Conservation (phyloP, 2,113 vertebrate species). For the Trogon melanurus region DNA sequence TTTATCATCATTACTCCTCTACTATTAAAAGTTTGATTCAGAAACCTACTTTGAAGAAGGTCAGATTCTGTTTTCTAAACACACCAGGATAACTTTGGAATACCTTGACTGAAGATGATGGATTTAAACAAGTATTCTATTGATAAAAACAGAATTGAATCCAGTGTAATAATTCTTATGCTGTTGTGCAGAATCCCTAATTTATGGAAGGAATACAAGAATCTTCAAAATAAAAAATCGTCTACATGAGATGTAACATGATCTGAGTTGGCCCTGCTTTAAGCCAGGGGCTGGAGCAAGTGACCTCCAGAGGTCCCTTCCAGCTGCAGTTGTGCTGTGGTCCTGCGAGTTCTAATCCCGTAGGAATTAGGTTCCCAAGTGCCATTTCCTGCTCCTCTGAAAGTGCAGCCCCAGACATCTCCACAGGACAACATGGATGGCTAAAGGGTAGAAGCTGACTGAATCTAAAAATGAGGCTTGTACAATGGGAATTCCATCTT, state of each 20-base stretch:
- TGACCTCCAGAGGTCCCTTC: neutral
- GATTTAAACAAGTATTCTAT: neutral
- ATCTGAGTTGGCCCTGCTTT: neutral
- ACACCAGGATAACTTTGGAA: neutral
- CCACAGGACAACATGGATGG: neutral
- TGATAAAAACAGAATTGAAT: neutral
- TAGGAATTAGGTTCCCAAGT: neutral
- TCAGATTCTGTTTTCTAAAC: neutral
- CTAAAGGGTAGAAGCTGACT: neutral
- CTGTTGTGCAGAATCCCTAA: neutral
- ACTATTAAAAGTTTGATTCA: neutral
- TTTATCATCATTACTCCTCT: neutral
- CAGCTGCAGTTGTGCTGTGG: neutral
- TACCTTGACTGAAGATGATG: neutral
- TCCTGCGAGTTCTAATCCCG: neutral
- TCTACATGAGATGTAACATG: neutral
- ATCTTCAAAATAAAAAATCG: neutral
- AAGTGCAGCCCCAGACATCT: neutral
- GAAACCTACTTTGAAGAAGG: neutral
- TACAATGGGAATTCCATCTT: neutral
- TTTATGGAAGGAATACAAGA: neutral
- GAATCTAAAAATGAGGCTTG: neutral
- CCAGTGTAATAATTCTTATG: neutral
- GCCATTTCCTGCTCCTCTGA: neutral
- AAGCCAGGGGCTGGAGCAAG: neutral